phyloP scores from a whole-genome alignment of 2,888 invertebrate genomes.

The Drosophila maculinotata region DNA sequence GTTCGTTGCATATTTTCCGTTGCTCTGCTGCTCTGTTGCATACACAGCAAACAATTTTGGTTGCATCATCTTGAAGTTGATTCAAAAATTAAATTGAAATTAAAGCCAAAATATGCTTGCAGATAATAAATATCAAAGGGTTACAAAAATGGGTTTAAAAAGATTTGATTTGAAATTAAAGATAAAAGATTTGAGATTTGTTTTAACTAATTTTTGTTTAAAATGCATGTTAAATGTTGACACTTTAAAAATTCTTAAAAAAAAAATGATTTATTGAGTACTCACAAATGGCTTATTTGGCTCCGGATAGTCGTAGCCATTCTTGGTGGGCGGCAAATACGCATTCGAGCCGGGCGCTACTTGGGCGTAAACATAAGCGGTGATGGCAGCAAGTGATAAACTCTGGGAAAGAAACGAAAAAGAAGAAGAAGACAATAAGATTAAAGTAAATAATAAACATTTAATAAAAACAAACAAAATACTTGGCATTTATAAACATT shows the following conservation, averaged over 20 bases:
- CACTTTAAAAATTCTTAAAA: too few relatives aligned
- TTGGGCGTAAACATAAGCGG: slow-evolving; percentile 81
- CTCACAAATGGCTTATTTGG: slow-evolving; percentile 86
- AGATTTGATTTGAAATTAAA: too few relatives aligned
- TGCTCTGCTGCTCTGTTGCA: neutral
- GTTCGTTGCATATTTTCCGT: slow-evolving; percentile 13
- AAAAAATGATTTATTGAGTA: slow-evolving; percentile 26
- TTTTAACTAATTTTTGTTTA: too few relatives aligned
- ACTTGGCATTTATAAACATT: slow-evolving; percentile 45
- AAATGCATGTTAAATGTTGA: too few relatives aligned
- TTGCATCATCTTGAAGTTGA: neutral
- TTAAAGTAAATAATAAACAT: slow-evolving; percentile 3
- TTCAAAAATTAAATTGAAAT: too few relatives aligned
- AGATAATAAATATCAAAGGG: too few relatives aligned
- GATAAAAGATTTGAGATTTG: too few relatives aligned
- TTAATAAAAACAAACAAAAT: slow-evolving; percentile 31
- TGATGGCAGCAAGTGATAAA: slow-evolving; percentile 79
- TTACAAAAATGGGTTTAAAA: too few relatives aligned
- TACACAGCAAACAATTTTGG: slow-evolving; percentile 6
- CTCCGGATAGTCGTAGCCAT: slow-evolving; percentile 91
- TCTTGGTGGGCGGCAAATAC: slow-evolving; percentile 89
- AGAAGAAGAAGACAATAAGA: slow-evolving; percentile 34
- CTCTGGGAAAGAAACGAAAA: slow-evolving; percentile 73
- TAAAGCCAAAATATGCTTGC: too few relatives aligned
- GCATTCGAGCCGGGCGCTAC: slow-evolving; percentile 88